These are phyloP conservation scores for Exephanes ischioxanthus DNA, from an alignment of 2,888 invertebrate species.

Conservation along the genomic window DNA sequence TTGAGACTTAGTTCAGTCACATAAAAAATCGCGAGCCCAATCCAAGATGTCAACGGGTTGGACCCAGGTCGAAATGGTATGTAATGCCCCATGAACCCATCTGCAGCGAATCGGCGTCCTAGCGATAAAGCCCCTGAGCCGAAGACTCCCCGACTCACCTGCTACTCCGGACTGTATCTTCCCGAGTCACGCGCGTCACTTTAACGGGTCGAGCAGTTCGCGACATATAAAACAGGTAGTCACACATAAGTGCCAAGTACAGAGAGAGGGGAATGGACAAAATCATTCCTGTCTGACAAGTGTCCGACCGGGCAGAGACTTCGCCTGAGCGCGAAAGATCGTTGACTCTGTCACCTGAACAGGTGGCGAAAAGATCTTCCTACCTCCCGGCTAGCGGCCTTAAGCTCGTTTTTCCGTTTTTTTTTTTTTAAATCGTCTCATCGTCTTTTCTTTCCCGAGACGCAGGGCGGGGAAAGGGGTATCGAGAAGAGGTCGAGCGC, in stretches of 20 bases:
- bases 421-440: constrained; percentile 12
- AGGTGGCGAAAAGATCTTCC: constrained; percentile 55
- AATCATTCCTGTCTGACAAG: constrained; percentile 51
- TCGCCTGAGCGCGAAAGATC: constrained; percentile 43
- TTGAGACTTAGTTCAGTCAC: too few species aligned
- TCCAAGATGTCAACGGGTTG: too few species aligned
- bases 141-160: constrained; percentile 11
- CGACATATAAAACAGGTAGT: constrained; percentile 52
- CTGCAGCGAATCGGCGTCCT: too few species aligned
- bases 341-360: constrained; percentile 59
- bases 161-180: background rate
- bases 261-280: constrained; percentile 42
- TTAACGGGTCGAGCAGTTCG: constrained; percentile 40
- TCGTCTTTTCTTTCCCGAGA: constrained; percentile 24
- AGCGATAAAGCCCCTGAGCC: background rate
- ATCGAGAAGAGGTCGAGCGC: constrained; percentile 56
- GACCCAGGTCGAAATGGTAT: too few species aligned
- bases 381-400: constrained; percentile 47
- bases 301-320: constrained; percentile 36
- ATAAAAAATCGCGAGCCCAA: too few species aligned
- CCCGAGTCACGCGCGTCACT: constrained; percentile 21
- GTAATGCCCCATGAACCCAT: too few species aligned
- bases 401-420: constrained; percentile 8
- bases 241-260: constrained; percentile 52
- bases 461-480: constrained; percentile 41